Evolutionary conservation across 2,797 vertebrate species (phyloP), one percentile per base, ranked within the genome.

Genomic region (Propithecus perrieri): DNA sequence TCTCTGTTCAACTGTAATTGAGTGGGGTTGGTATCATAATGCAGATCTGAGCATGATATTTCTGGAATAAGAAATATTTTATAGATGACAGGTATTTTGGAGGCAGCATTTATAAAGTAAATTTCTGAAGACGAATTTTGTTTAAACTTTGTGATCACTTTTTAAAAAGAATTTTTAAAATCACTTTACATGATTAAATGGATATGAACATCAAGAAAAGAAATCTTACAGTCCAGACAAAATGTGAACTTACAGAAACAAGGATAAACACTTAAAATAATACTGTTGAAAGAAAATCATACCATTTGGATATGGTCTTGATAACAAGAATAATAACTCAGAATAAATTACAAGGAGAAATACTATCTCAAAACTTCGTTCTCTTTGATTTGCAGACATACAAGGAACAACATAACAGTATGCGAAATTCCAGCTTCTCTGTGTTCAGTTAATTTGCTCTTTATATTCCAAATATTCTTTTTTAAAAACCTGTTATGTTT

Each of bases 121-220:
- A 67, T 90, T 95, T 94, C 46, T 75, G 46, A 92, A 79, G 38
- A 83, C 43, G 20, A 61, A 55, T 24, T 84, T 41, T 4, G 48
- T 20, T 53, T 33, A 41, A 65, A 55, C 28, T 78, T 96, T 57
- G 7, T 65, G 33, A 8, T n/a, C 33, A 18, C 33, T 65, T 65
- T 65, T 65, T 33, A 65, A 65, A n/a, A 65, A 18, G 18, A 33
- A 65, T n/a, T 65, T n/a, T 65, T 65, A 65, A n/a, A 65, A 65
- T 38, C 18, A 33, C 50, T 83, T 94, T 91, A n/a, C n/a, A 75
- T 84, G 46, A 94, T 80, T 85, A 79, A 93, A 91, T 86, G 41
- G 17, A 88, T 18, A 55, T 41, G 38, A 43, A 15, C 43, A 35
- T 88, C n/a, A 79, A 84, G 43, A 89, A 92, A 94, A 91, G 33